Conservation (phyloP, 2,888 invertebrate species). For the Latrodectus elegans region DNA sequence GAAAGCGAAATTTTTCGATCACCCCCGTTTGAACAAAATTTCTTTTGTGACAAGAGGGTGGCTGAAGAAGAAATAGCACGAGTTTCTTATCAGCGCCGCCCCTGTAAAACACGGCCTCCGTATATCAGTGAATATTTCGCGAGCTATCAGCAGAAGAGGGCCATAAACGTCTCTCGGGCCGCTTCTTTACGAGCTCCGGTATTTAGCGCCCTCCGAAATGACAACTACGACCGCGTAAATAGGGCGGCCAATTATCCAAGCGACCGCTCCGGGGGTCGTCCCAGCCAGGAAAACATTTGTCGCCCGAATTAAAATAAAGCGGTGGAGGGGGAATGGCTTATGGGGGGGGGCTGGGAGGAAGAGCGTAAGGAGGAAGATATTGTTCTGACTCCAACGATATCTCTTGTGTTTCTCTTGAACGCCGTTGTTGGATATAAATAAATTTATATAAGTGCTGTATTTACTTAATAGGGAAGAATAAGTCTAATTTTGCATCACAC, state of each 20-base stretch:
- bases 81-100: slow-evolving; percentile 54
- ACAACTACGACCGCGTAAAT: slow-evolving; percentile 68
- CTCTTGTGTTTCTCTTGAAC: neutral
- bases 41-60: slow-evolving; percentile 3
- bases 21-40: slow-evolving; percentile 7
- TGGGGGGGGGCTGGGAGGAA: neutral
- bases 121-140: slow-evolving; percentile 62
- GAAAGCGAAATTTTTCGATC: slow-evolving; percentile 4
- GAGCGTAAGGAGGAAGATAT: neutral
- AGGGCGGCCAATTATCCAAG: slow-evolving; percentile 68
- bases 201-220: slow-evolving; percentile 60
- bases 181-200: slow-evolving; percentile 63
- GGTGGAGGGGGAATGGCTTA: slow-evolving; percentile 5
- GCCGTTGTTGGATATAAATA: neutral
- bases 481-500: too few species aligned
- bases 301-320: slow-evolving; percentile 57
- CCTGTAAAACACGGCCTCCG: slow-evolving; percentile 58
- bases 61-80: slow-evolving; percentile 2
- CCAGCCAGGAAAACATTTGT: slow-evolving; percentile 30
- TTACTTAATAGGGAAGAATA: neutral
- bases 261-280: slow-evolving; percentile 52
- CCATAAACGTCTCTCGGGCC: slow-evolving; percentile 60
- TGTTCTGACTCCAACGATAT: neutral
- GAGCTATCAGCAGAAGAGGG: slow-evolving; percentile 51
- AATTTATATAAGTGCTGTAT: neutral